These are phyloP conservation scores for Cenopis cana DNA, from an alignment of 2,888 invertebrate genomes.

Conservation along the genomic window DNA sequence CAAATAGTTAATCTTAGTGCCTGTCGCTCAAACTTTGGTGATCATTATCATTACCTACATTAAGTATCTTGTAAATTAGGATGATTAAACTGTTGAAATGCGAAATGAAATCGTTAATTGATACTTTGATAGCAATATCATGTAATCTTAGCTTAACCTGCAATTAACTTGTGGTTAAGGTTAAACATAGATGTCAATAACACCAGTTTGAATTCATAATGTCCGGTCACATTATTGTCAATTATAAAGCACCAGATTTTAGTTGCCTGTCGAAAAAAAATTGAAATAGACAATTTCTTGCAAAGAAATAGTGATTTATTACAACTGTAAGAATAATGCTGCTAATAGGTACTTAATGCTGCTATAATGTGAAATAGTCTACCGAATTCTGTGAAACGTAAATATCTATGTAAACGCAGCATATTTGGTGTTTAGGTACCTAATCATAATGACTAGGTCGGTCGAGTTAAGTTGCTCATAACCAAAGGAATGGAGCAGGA, in stretches of 20 bases:
- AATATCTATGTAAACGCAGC: too few species aligned
- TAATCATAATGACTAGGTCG: conserved; percentile 24
- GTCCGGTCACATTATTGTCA: conserved; percentile 22
- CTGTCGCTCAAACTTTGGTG: conserved; percentile 27
- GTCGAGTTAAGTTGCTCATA: conserved; percentile 17
- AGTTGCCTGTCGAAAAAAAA: neutral
- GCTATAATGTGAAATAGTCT: conserved; percentile 11
- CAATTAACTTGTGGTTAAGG: neutral
- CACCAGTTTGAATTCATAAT: conserved; percentile 4
- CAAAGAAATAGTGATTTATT: neutral
- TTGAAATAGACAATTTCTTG: neutral
- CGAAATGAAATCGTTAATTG: neutral
- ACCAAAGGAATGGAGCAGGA: conserved; percentile 47
- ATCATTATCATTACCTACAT: too few species aligned
- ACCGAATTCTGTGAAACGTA: neutral
- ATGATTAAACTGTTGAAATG: neutral
- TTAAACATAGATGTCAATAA: neutral
- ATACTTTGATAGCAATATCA: neutral
- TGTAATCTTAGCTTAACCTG: conserved; percentile 11
- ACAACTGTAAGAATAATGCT: neutral
- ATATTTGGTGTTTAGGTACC: conserved; percentile 32
- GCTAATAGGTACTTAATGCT: neutral
- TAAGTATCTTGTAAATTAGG: conserved; percentile 10
- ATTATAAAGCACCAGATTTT: conserved; percentile 1
- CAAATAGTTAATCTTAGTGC: conserved; percentile 2